A percentile compares a stretch with the other conserved stretches of the same genome.
phyloP scores from a whole-genome alignment of 2,797 vertebrate genomes.

The Leptodactylus fallax region DNA sequence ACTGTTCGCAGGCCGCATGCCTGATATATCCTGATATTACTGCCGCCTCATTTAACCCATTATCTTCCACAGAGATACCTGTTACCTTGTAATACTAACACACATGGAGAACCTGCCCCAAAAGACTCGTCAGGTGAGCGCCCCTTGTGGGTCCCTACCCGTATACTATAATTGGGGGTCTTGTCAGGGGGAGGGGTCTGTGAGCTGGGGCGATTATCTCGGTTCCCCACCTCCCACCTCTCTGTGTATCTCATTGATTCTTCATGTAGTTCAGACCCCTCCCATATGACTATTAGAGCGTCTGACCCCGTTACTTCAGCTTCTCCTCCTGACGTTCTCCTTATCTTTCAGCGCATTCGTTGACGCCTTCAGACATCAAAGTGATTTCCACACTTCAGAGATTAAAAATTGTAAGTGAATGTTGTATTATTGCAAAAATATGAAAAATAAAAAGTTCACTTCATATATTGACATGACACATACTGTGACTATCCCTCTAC shows the following conservation, averaged over 20 bases:
- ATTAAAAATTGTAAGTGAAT: slow-evolving; percentile 74
- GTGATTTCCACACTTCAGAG: slow-evolving; percentile 72
- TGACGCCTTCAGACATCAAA: slow-evolving; percentile 77
- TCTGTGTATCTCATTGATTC: no score
- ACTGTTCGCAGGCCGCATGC: neutral
- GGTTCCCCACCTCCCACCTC: no score
- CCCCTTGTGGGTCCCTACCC: rapidly evolving
- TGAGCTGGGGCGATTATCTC: no score
- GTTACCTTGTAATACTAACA: slow-evolving; percentile 41
- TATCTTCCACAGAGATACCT: slow-evolving; percentile 50
- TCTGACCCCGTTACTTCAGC: no score
- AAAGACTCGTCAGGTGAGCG: slow-evolving; percentile 43
- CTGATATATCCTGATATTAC: neutral
- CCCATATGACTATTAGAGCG: no score
- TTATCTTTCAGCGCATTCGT: slow-evolving; percentile 71
- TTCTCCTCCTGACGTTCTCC: no score
- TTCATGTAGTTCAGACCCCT: no score
- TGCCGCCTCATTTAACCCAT: neutral
- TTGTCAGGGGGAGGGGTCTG: no score
- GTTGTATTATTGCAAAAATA: neutral
- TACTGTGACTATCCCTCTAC: no score
- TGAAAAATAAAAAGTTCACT: neutral
- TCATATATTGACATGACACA: no score
- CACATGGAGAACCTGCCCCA: neutral
- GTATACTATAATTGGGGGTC: neutral